Percentiles rank a stretch among this genome's conserved stretches.
phyloP scores from a whole-genome alignment of 2,888 invertebrate species.

The Drosophila bunnanda region DNA sequence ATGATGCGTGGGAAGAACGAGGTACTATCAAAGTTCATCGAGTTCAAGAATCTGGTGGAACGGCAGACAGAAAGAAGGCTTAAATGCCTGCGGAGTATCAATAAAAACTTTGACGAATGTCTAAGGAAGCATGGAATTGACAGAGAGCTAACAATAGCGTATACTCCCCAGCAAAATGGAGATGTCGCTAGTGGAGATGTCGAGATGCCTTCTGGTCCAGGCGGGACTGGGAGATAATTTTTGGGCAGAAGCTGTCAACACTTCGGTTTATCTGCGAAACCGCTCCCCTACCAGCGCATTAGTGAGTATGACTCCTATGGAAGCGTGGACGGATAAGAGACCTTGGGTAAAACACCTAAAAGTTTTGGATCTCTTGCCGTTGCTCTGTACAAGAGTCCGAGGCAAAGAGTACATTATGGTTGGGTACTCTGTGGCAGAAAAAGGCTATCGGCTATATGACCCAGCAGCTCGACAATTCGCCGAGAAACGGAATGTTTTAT shows the following conservation, averaged over 20 bases:
- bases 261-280: not conserved
- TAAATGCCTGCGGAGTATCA: not conserved
- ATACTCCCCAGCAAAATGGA: not conserved
- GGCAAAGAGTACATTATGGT: too few relatives aligned
- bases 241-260: conserved; percentile 5
- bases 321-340: too few relatives aligned
- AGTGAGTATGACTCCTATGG: too few relatives aligned
- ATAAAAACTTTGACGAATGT: conserved; percentile 4
- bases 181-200: not conserved
- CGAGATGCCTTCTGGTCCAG: not conserved
- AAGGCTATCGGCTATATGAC: not conserved
- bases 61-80: not conserved
- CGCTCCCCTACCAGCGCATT: too few relatives aligned
- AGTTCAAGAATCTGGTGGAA: not conserved
- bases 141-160: not conserved
- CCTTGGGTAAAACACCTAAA: too few relatives aligned
- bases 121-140: not conserved
- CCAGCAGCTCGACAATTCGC: too few relatives aligned
- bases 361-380: too few relatives aligned
- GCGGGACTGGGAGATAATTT: not conserved
- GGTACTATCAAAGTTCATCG: not conserved
- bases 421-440: not conserved
- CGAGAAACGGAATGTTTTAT: too few relatives aligned
- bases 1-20: not conserved
- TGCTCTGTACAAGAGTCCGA: too few relatives aligned